These are phyloP conservation scores for Nettapus auritus DNA, from an alignment of 2,113 vertebrate genomes.

Conservation along the genomic window DNA sequence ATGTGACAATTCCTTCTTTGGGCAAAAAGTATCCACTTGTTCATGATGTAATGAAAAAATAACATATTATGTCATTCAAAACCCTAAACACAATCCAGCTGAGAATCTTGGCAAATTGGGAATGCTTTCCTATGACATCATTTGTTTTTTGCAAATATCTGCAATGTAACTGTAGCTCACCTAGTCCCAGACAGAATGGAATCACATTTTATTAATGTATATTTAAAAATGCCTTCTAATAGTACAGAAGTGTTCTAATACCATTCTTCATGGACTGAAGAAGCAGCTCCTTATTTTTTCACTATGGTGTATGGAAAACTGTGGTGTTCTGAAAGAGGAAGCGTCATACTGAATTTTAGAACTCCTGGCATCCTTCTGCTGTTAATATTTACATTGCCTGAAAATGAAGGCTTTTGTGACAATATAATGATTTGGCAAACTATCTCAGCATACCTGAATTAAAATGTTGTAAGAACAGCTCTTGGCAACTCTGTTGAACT, in stretches of 20 bases:
- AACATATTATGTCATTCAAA: not conserved
- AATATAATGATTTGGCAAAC: not conserved
- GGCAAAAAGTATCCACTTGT: not conserved
- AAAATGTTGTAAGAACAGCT: not conserved
- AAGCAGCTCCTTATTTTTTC: not conserved
- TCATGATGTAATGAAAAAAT: slow-evolving; percentile 4
- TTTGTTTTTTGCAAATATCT: not conserved
- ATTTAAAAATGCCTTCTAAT: not conserved
- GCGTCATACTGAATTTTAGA: not conserved
- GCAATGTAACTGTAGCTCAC: not conserved
- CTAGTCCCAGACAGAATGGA: accelerated
- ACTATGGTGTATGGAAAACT: not conserved
- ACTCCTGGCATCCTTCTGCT: not conserved
- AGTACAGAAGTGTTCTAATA: not conserved
- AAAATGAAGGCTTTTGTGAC: not conserved
- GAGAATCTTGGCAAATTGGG: not conserved
- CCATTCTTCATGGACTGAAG: not conserved
- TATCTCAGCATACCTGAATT: not conserved
- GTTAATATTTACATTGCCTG: not conserved
- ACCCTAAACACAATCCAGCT: not conserved
- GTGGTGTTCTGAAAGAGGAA: not conserved
- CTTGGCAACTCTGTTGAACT: not conserved
- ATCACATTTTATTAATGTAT: not conserved
- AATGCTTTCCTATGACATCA: not conserved
- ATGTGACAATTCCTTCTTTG: not conserved